Evolutionary conservation across 1,140 invertebrate genomes (phyloP).

Genomic region (Chrysomallon squamiferum): DNA sequence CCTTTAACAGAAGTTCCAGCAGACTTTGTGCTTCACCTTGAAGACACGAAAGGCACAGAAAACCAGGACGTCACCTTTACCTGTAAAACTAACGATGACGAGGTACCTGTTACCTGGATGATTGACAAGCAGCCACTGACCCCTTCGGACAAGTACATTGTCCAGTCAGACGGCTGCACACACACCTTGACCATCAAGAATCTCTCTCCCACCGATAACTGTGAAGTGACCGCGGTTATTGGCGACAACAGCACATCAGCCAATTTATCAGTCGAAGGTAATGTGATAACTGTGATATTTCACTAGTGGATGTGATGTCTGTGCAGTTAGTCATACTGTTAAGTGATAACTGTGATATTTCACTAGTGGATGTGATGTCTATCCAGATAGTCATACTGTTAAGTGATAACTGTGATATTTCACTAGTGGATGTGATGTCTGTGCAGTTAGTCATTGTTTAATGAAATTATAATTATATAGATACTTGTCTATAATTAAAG

Average conservation of each 20-base stretch:
- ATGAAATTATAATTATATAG: no score
- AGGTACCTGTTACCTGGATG: slow-evolving; percentile 53
- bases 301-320: no score
- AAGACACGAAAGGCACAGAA: slow-evolving; percentile 46
- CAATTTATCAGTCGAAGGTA: slow-evolving; percentile 52
- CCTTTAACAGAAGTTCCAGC: slow-evolving; percentile 50
- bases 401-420: no score
- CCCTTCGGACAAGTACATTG: slow-evolving; percentile 68
- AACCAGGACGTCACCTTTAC: slow-evolving; percentile 51
- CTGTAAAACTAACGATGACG: slow-evolving; percentile 55
- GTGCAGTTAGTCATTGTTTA: no score
- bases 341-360: no score
- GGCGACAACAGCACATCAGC: slow-evolving; percentile 52
- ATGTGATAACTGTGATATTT: neutral
- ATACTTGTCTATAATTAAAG: no score
- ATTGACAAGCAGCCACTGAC: slow-evolving; percentile 50
- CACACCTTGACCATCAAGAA: slow-evolving; percentile 53
- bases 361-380: no score
- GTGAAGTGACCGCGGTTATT: slow-evolving; percentile 50
- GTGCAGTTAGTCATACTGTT: no score
- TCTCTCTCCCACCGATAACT: slow-evolving; percentile 41
- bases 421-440: no score
- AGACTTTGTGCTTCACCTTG: slow-evolving; percentile 52
- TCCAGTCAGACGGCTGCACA: slow-evolving; percentile 38
- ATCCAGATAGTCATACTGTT: no score